These are phyloP conservation scores for Sprattus sprattus DNA, from an alignment of 2,113 vertebrate genomes.

Conservation along the genomic window DNA sequence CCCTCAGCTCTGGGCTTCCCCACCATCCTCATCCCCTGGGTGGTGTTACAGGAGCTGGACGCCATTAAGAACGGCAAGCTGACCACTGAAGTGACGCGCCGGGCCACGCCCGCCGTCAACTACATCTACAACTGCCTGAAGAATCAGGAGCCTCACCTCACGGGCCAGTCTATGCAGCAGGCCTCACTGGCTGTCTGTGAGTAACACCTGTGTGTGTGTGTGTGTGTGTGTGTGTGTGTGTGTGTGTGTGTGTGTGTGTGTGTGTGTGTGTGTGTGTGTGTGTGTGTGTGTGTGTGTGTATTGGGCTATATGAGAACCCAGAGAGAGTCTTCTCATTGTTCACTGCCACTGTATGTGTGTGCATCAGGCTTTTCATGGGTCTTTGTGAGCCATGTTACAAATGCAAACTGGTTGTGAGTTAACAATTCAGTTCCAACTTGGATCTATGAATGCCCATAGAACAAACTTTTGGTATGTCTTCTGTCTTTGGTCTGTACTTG, in stretches of 20 bases:
- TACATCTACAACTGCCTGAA: conserved; percentile 84
- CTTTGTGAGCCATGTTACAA: too few relatives aligned
- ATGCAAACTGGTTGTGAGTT: too few relatives aligned
- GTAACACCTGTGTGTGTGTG: conserved; percentile 44
- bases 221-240: neutral
- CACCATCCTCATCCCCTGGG: conserved; percentile 88
- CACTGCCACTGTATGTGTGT: too few relatives aligned
- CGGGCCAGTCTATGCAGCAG: conserved; percentile 95
- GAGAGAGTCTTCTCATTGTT: too few relatives aligned
- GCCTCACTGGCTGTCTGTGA: conserved; percentile 81
- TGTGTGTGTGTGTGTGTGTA: neutral
- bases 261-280: neutral
- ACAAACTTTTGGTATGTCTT: too few relatives aligned
- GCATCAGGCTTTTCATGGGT: too few relatives aligned
- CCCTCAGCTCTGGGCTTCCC: conserved; percentile 74
- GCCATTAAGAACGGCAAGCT: conserved; percentile 81
- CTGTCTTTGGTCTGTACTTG: neutral
- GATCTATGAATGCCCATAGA: too few relatives aligned
- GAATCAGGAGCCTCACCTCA: conserved; percentile 75
- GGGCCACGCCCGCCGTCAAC: conserved; percentile 84
- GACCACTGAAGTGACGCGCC: conserved; percentile 73
- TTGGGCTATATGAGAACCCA: neutral
- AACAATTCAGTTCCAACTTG: too few relatives aligned
- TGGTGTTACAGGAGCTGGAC: conserved; percentile 91
- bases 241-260: neutral